Base-by-base conservation (phyloP, 2,113 vertebrate genomes). In the Scortum barcoo region DNA sequence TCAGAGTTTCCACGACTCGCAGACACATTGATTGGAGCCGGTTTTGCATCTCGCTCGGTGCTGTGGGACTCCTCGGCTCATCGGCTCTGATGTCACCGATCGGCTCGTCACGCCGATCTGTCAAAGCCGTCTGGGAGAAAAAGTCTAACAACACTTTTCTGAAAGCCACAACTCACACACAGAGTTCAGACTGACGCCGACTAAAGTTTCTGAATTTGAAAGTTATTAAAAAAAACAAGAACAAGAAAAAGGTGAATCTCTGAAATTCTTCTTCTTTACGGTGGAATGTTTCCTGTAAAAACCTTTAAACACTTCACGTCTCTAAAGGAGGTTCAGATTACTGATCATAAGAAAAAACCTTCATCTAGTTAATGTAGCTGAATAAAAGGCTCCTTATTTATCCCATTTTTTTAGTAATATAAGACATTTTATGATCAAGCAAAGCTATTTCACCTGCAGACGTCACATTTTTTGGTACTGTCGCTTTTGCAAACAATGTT, bases 1-100 rank as follows among this genome's bases (percentile, higher is more conserved):
- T 33, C 61, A 73, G 60, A 74, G 69, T 58, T 65, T 68, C 33
- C 66, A 67, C 17, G 4, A 16, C 53, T 56, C 65, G 9, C 44
- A 67, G 44, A 11, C 24, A 12, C 57, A 65, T 16, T 38, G 67
- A 76, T 63, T 12, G 75, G 53, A 72, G 60, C 19, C 30, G 33
- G 56, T 40, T 36, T 36, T 46, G 5, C 70, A 61, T 44, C 72
- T 28, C n/a, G 0, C 56, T 78, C 42, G 14, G 84, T 68, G 74
- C 62, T 0, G 30, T 26, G 69, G 68, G 73, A 78, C 22, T 33
- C 62, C 50, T 44, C 24, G 44, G 26, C 53, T 68, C 79, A 0
- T 28, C 68, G 16, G 67, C 73, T 58, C n/a, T 24, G 2, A 50
- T 60, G 66, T 61, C 76, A 70, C 12, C 56, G 7, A 70, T 61